A percentile compares a stretch with the other conserved stretches of the same genome.
Evolutionary conservation across 1,140 invertebrate species (phyloP).

Genomic region (Camponotus pennsylvanicus): DNA sequence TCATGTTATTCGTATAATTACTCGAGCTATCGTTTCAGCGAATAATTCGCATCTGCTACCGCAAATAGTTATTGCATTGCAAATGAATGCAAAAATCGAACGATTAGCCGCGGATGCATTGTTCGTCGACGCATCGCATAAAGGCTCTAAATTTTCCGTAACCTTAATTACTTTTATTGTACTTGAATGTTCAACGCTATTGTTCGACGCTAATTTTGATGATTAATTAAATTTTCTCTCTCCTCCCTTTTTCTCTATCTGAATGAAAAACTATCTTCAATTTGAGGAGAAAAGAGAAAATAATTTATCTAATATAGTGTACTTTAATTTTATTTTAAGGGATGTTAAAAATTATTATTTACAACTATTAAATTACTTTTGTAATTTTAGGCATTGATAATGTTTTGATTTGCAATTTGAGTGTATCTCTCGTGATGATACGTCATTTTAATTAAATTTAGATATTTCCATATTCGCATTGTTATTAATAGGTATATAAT

Average conservation of each 20-base stretch:
- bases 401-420: not conserved
- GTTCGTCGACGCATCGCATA: conserved; percentile 27
- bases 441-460: not conserved
- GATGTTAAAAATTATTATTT: not conserved
- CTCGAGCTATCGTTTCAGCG: conserved; percentile 25
- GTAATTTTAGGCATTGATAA: not conserved
- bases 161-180: conserved; percentile 52
- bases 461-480: not conserved
- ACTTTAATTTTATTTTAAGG: not conserved
- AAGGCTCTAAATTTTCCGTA: conserved; percentile 37
- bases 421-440: not conserved
- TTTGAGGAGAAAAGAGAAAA: not conserved
- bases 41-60: conserved; percentile 47
- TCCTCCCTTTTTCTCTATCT: not conserved
- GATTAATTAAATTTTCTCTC: conserved; percentile 19
- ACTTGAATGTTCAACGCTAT: not conserved
- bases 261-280: not conserved
- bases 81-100: conserved; percentile 40
- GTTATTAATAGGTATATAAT: not conserved
- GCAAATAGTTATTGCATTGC: conserved; percentile 13
- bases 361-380: not conserved
- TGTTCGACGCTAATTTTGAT: not conserved
- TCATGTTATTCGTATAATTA: conserved; percentile 48
- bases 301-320: conserved; percentile 1
- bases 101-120: conserved; percentile 9